phyloP scores from a whole-genome alignment of 2,797 vertebrate genomes.

The Pelobates cultripes region DNA sequence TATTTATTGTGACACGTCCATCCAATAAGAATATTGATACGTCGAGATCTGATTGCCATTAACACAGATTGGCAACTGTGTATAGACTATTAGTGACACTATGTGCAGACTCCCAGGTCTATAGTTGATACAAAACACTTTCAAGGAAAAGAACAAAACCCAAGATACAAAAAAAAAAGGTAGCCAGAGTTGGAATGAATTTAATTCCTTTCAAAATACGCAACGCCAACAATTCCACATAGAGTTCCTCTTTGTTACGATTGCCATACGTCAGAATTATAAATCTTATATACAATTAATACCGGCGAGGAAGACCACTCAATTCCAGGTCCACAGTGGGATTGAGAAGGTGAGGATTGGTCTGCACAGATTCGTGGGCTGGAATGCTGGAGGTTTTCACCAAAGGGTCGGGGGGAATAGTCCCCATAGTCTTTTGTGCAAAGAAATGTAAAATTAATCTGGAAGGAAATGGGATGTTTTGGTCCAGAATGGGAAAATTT shows the following conservation, averaged over 20 bases:
- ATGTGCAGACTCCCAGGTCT: too few species aligned
- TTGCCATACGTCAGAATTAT: slow-evolving; percentile 29
- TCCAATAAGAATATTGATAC: too few species aligned
- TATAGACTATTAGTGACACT: too few species aligned
- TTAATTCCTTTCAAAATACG: slow-evolving; percentile 40
- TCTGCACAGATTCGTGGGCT: background rate
- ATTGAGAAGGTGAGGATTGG: background rate
- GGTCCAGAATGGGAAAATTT: slow-evolving; percentile 44
- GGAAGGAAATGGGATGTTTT: slow-evolving; percentile 39
- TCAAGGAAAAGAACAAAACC: background rate
- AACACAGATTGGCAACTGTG: too few species aligned
- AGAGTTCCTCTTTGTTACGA: slow-evolving; percentile 5
- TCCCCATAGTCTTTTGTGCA: slow-evolving; percentile 58
- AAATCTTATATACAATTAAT: slow-evolving; percentile 67
- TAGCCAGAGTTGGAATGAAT: slow-evolving; percentile 34
- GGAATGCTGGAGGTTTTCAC: slow-evolving; percentile 46
- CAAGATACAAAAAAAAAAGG: background rate
- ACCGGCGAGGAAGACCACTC: slow-evolving; percentile 21
- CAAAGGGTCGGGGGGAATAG: background rate
- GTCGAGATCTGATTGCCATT: too few species aligned
- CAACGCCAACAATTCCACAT: slow-evolving; percentile 30
- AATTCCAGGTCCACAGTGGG: background rate
- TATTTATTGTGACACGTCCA: too few species aligned
- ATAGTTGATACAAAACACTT: too few species aligned
- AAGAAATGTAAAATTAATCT: slow-evolving; percentile 53